Evolutionary conservation across 1,140 invertebrate species (phyloP).

Genomic region (Papilio dardanus): DNA sequence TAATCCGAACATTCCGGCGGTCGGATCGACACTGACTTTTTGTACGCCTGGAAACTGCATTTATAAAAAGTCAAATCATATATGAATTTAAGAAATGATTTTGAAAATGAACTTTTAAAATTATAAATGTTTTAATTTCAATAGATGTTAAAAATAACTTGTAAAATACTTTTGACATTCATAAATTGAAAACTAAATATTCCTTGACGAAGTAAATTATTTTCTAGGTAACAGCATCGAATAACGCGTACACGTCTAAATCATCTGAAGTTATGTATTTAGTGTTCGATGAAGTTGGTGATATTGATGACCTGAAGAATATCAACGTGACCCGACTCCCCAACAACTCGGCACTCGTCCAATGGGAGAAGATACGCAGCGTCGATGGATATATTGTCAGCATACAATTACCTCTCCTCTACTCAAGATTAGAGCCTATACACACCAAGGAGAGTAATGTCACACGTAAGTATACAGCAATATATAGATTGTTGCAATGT

Average conservation of each 20-base stretch:
- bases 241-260: conserved; percentile 83
- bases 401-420: conserved; percentile 76
- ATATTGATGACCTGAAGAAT: conserved; percentile 84
- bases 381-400: conserved; percentile 85
- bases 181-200: too few species aligned
- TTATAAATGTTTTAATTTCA: too few species aligned
- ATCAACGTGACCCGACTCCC: conserved; percentile 79
- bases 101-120: too few species aligned
- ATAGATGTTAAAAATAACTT: too few species aligned
- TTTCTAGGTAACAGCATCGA: conserved; percentile 86
- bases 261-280: conserved; percentile 83
- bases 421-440: conserved; percentile 76
- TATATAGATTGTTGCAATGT: too few species aligned
- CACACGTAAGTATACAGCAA: conserved; percentile 71
- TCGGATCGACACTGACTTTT: too few species aligned
- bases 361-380: conserved; percentile 84
- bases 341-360: conserved; percentile 82
- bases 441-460: conserved; percentile 72
- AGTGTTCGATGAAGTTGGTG: conserved; percentile 84
- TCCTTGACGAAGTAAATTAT: too few species aligned
- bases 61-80: too few species aligned
- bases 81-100: too few species aligned
- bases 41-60: too few species aligned
- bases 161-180: too few species aligned
- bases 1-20: too few species aligned